These are phyloP conservation scores for Oxygymnocypris stewartii DNA, from an alignment of 2,113 vertebrate genomes.

Conservation along the genomic window DNA sequence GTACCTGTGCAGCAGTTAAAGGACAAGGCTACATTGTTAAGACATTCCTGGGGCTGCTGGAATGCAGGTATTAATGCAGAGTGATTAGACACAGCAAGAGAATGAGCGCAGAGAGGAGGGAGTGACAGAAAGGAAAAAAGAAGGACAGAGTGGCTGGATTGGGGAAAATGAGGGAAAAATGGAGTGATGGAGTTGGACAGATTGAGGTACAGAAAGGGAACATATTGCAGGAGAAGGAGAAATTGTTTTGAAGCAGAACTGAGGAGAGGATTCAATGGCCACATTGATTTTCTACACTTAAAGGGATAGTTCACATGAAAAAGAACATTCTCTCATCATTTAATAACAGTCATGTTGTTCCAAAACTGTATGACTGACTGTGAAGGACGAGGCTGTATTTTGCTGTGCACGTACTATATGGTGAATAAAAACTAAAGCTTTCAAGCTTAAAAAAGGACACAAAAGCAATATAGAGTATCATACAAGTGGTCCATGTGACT, in stretches of 20 bases:
- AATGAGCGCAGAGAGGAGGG: not conserved
- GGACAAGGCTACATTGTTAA: slow-evolving; percentile 76
- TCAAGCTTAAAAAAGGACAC: not conserved
- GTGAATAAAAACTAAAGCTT: not conserved
- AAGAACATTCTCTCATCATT: not conserved
- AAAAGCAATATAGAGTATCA: not conserved
- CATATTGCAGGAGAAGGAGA: slow-evolving; percentile 39
- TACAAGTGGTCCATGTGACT: not conserved
- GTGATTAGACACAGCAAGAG: slow-evolving; percentile 65
- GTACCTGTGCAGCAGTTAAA: slow-evolving; percentile 49
- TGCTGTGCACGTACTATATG: not conserved
- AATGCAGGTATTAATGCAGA: slow-evolving; percentile 77
- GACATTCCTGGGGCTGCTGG: slow-evolving; percentile 74
- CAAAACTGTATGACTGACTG: too few relatives aligned
- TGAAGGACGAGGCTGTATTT: not conserved
- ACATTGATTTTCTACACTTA: not conserved
- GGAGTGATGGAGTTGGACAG: slow-evolving; percentile 43
- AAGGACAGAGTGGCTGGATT: slow-evolving; percentile 37
- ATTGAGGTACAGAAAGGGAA: slow-evolving; percentile 49
- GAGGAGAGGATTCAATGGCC: not conserved
- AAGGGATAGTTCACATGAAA: not conserved
- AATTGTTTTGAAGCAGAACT: not conserved
- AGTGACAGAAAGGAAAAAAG: slow-evolving; percentile 21
- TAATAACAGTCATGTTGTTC: not conserved
- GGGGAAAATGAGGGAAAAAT: slow-evolving; percentile 57